phyloP scores from a whole-genome alignment of 2,113 vertebrate genomes.

The Channa argus region DNA sequence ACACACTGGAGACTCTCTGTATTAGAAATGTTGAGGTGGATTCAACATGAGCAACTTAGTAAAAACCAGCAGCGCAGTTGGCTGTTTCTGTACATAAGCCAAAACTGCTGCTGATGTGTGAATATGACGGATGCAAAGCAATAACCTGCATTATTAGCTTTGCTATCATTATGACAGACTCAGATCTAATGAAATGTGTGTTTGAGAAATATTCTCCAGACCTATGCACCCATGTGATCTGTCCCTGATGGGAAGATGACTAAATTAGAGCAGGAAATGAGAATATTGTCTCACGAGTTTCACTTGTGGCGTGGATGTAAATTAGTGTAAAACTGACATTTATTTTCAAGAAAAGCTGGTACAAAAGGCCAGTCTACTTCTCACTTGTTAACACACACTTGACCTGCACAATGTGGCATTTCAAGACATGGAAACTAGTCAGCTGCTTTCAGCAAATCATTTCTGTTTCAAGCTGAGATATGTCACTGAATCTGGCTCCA shows the following conservation, averaged over 20 bases:
- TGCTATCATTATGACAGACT: slow-evolving; percentile 21
- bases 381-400: slow-evolving; percentile 17
- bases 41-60: slow-evolving; percentile 58
- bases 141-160: slow-evolving; percentile 24
- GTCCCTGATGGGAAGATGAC: slow-evolving; percentile 37
- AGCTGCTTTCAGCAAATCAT: slow-evolving; percentile 3
- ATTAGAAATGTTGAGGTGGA: slow-evolving; percentile 59
- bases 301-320: slow-evolving; percentile 37
- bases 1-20: slow-evolving; percentile 65
- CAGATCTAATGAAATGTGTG: slow-evolving; percentile 43
- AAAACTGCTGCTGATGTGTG: slow-evolving; percentile 19
- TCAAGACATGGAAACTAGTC: not conserved
- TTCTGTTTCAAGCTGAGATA: slow-evolving; percentile 4
- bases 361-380: slow-evolving; percentile 7
- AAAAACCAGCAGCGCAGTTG: slow-evolving; percentile 35
- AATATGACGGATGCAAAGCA: slow-evolving; percentile 39
- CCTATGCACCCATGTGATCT: slow-evolving; percentile 22
- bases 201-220: slow-evolving; percentile 34
- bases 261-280: slow-evolving; percentile 66
- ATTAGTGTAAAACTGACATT: slow-evolving; percentile 35
- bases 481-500: not conserved
- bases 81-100: slow-evolving; percentile 24
- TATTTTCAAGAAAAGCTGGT: slow-evolving; percentile 16
- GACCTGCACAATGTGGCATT: slow-evolving; percentile 5
- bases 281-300: slow-evolving; percentile 50